Percentiles rank a stretch among this genome's conserved stretches.
Conservation (phyloP, 2,888 invertebrate species). For the Eupithecia abbreviata region DNA sequence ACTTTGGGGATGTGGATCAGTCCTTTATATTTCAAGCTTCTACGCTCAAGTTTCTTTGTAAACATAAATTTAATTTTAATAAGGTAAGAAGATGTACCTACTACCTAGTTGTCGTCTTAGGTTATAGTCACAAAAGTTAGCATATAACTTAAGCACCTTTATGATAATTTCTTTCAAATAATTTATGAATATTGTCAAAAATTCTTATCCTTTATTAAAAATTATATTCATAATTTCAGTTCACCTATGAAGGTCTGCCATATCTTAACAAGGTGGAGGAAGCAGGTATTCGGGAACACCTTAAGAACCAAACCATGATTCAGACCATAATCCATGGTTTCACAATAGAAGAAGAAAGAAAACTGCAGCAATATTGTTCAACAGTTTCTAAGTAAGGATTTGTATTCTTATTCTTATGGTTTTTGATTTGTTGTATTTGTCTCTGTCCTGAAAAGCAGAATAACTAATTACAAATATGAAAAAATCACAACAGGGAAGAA, state of each 20-base stretch:
- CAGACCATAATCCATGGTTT: slow-evolving; percentile 54
- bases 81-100: slow-evolving; percentile 80
- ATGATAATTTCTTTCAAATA: no score
- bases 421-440: no score
- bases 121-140: not conserved
- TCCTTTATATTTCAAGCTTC: slow-evolving; percentile 86
- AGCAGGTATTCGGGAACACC: slow-evolving; percentile 57
- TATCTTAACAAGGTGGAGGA: slow-evolving; percentile 85
- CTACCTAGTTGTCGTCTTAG: not conserved
- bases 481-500: no score
- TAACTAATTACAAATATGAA: no score
- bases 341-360: slow-evolving; percentile 63
- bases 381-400: slow-evolving; percentile 68
- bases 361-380: slow-evolving; percentile 67
- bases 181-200: no score
- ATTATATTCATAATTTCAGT: slow-evolving; percentile 73
- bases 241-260: slow-evolving; percentile 86
- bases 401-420: no score
- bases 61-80: slow-evolving; percentile 88
- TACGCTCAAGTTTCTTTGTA: slow-evolving; percentile 85
- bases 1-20: slow-evolving; percentile 85
- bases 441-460: no score
- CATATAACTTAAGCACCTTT: no score
- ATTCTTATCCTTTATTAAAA: not conserved
- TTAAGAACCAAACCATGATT: slow-evolving; percentile 62